Evolutionary conservation across 2,113 vertebrate species (phyloP), one percentile per base, ranked within the genome.

Genomic region (Paradoxurus hermaphroditus): DNA sequence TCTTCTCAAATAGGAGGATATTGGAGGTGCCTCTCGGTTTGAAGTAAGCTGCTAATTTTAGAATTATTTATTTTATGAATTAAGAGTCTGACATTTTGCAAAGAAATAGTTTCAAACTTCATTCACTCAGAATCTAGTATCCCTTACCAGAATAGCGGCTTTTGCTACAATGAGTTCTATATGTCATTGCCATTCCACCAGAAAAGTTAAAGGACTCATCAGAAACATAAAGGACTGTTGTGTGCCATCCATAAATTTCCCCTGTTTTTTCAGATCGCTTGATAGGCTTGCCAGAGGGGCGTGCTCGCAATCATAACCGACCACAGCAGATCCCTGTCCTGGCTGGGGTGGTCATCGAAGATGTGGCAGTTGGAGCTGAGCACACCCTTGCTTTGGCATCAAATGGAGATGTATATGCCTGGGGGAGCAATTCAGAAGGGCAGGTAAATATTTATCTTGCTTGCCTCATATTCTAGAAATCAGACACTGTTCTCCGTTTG

Each of bases 341-440:
- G 21, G 98, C 98, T 0, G 99, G 99, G 21, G 86, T 99, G 82
- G 98, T 99, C 87, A 99, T 99, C 1, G 99, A 99, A 88, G 99
- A 99, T 82, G 98, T 99, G 25, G 99, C 99, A 0, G 99, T 99
- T 7, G 99, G 99, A 5, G 99, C 99, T 8, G 99, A 99, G 85
- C 99, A 99, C 73, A 99, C 99, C 0, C 97, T 99, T 13, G 99
- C 99, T 1, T 97, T 99, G 6, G 98, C 99, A 21, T 99, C 99
- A 4, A 96, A 98, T 1, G 99, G 99, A 87, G 99, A 99, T 0
- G 99, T 99, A 0, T 99, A 99, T 19, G 99, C 99, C 75, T 99
- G 99, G 99, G 99, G 99, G 7, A 99, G 99, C 98, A 99, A 99
- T 65, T 99, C 99, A 0, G 99, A 99, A 96, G 99, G 99, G 15